Evolutionary conservation across 2,888 invertebrate genomes (phyloP).

Genomic region (Zonitis immaculata): DNA sequence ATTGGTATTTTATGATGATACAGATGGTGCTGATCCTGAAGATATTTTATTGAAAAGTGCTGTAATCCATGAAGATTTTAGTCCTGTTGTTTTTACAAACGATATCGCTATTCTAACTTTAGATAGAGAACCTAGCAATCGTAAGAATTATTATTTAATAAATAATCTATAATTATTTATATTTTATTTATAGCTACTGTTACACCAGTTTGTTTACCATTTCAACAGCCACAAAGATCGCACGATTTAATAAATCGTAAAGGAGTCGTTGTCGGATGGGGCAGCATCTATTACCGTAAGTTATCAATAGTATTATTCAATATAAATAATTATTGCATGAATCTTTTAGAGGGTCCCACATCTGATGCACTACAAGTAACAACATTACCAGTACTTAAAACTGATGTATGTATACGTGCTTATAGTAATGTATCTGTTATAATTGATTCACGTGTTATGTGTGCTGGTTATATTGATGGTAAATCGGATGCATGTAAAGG

Average conservation of each 20-base stretch:
- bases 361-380: conserved; percentile 62
- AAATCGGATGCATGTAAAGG: conserved; percentile 73
- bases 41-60: conserved; percentile 59
- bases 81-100: conserved; percentile 57
- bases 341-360: conserved; percentile 60
- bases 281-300: conserved; percentile 66
- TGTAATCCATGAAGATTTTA: conserved; percentile 66
- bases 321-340: background rate
- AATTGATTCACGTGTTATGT: conserved; percentile 63
- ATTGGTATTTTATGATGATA: conserved; percentile 61
- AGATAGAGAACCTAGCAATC: conserved; percentile 32
- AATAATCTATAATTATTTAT: no score
- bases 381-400: conserved; percentile 65
- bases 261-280: conserved; percentile 82
- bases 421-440: conserved; percentile 54
- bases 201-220: conserved; percentile 72
- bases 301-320: conserved; percentile 26
- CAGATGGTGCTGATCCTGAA: conserved; percentile 59
- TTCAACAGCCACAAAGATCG: conserved; percentile 51
- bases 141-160: conserved; percentile 51
- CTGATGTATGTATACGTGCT: conserved; percentile 56
- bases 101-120: conserved; percentile 76
- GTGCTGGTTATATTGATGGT: conserved; percentile 63
- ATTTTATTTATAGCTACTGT: conserved; percentile 57
- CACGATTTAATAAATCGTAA: conserved; percentile 55